Base-by-base conservation (phyloP, 2,888 invertebrate species). In the Rhorus exstirpatorius region DNA sequence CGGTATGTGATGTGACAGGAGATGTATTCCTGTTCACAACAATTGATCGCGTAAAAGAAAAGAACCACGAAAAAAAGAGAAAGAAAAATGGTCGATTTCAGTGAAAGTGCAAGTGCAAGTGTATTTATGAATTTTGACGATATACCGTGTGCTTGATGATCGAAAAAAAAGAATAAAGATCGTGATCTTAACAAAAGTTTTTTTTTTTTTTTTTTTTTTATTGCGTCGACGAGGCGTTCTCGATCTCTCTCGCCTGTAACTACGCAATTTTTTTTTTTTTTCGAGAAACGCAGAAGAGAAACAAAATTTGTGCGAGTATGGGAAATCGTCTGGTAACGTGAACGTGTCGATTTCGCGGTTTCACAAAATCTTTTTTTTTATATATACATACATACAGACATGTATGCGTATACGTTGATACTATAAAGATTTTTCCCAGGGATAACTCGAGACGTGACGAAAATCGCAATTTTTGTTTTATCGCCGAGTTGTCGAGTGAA, bases 21-120 rank as follows among this genome's bases (percentile, higher is more conserved):
- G 82, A 63, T 70, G 65, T 38, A 49, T 75, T 72, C 74, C 74
- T 58, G 63, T 58, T 74, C 74, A 82, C 81, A 78, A 81, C 65
- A 81, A 78, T 53, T 58, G 31, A 63, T 71, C 63, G 21, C 78
- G 55, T 63, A 19, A 53, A 53, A 70, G 19, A 55, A 60, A 51
- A 24, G 17, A 19, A 58, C 10, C n/a, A 68, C 31, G 10, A 44
- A 44, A 24, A 61, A 51, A 31, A 53, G 44, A 12, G n/a, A 24
- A 38, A 21, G 41, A 49, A 46, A 26, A 24, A 44, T 14, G 3
- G 17, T 35, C 51, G 68, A 31, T 55, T 31, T 17, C 31, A 19
- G 58, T 2, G 44, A 44, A 71, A 46, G 8, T 26, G 53, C 35
- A 35, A 31, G 38, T 17, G 17, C 3, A 41, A n/a, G n/a, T n/a